phyloP scores from a whole-genome alignment of 2,113 vertebrate genomes.

The Myrmophylax atrothorax region DNA sequence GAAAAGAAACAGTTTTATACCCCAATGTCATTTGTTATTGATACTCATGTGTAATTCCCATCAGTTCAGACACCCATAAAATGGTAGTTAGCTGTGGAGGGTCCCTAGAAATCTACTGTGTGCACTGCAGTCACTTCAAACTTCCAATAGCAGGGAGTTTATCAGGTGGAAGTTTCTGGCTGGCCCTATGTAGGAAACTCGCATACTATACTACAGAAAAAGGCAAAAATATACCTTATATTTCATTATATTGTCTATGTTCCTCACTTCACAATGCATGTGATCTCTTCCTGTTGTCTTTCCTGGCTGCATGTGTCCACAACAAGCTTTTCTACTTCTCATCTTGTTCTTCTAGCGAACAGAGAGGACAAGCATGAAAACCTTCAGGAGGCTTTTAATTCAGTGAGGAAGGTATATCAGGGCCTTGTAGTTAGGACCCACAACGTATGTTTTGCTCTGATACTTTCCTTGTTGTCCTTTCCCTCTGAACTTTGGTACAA shows the following conservation, averaged over 20 bases:
- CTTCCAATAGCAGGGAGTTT: background rate
- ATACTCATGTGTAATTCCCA: background rate
- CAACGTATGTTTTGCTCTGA: background rate
- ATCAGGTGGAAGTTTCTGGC: background rate
- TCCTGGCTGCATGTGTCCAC: rapidly evolving
- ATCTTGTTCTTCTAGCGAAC: background rate
- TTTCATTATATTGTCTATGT: background rate
- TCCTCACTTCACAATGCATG: background rate
- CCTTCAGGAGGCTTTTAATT: background rate
- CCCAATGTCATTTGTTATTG: background rate
- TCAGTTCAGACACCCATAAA: background rate
- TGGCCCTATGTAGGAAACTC: background rate
- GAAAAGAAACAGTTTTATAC: background rate
- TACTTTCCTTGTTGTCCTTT: background rate
- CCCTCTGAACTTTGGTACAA: background rate
- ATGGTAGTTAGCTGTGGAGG: background rate
- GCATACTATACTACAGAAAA: background rate
- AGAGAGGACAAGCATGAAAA: background rate
- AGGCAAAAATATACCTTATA: rapidly evolving
- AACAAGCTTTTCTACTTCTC: background rate
- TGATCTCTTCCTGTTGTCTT: background rate
- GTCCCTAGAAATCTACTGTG: background rate
- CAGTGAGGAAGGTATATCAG: background rate
- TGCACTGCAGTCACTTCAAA: background rate
- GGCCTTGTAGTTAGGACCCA: background rate